phyloP scores from a whole-genome alignment of 2,797 vertebrate species.

The Netta rufina region DNA sequence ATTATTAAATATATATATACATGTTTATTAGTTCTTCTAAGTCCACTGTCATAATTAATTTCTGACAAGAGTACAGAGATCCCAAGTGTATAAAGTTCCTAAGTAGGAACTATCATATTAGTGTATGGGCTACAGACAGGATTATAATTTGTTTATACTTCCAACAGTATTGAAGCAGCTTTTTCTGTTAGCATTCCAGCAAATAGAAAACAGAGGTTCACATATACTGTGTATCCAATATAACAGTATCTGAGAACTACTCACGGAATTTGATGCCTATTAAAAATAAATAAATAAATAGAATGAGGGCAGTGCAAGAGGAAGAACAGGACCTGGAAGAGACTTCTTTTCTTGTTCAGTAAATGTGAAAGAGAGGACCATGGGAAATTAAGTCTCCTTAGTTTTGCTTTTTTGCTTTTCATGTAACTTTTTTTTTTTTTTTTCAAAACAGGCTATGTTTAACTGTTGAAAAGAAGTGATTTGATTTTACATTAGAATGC shows the following conservation, averaged over 20 bases:
- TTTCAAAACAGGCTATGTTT: neutral
- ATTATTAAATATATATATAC: neutral
- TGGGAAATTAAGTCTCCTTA: neutral
- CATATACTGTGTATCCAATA: neutral
- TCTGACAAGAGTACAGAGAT: neutral
- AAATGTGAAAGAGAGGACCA: neutral
- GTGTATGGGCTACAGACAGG: neutral
- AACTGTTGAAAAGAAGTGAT: neutral
- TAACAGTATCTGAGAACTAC: neutral
- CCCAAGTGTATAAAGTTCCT: neutral
- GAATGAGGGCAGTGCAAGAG: neutral
- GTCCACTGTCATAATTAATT: neutral
- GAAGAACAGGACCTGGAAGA: neutral
- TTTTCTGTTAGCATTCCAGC: neutral
- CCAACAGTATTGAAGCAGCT: neutral
- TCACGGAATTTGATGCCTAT: neutral
- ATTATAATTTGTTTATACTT: neutral
- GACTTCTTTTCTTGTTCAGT: neutral
- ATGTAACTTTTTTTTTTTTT: fast-evolving
- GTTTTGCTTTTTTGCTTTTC: neutral
- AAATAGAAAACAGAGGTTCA: neutral
- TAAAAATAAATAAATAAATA: neutral
- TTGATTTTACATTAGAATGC: neutral
- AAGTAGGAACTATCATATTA: neutral
- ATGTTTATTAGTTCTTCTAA: neutral